A percentile compares a stretch with the other conserved stretches of the same genome.
These are phyloP conservation scores for Muscidifurax raptorellus DNA, from an alignment of 1,140 invertebrate genomes.

Conservation along the genomic window DNA sequence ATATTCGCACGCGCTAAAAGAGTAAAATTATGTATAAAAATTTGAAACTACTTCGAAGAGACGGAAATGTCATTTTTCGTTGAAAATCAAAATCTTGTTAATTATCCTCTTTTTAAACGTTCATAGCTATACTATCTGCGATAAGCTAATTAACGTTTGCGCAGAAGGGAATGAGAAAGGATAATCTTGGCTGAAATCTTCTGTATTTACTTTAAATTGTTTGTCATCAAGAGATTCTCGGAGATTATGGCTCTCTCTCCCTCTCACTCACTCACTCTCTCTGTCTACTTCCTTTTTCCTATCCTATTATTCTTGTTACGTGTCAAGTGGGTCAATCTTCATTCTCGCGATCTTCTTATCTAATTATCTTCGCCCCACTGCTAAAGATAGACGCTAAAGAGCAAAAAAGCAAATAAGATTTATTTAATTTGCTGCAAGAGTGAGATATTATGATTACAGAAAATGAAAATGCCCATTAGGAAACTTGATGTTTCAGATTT, in stretches of 20 bases:
- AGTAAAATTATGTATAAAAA: no score
- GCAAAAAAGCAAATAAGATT: slow-evolving; percentile 17
- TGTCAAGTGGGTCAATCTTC: slow-evolving; percentile 62
- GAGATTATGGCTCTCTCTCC: slow-evolving; percentile 60
- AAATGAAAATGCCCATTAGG: background rate
- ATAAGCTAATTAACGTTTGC: background rate
- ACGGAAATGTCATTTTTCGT: no score
- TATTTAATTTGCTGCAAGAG: background rate
- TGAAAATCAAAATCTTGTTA: no score
- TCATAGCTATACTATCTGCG: background rate
- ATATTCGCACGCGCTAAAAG: no score
- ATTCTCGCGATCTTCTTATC: slow-evolving; percentile 36
- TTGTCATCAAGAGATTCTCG: slow-evolving; percentile 45
- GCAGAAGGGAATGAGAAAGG: background rate
- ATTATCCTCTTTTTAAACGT: background rate
- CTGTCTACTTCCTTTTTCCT: background rate
- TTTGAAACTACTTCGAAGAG: no score
- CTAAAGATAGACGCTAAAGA: slow-evolving; percentile 5
- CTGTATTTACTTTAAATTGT: slow-evolving; percentile 26
- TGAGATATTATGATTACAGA: background rate
- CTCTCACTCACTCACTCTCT: slow-evolving; percentile 34
- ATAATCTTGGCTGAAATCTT: background rate
- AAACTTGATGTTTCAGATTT: background rate
- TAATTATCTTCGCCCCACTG: slow-evolving; percentile 18
- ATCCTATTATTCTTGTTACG: slow-evolving; percentile 63